Base-by-base conservation (phyloP, 92 coral and sea anemone genomes). In the Zoanthus solanderi region DNA sequence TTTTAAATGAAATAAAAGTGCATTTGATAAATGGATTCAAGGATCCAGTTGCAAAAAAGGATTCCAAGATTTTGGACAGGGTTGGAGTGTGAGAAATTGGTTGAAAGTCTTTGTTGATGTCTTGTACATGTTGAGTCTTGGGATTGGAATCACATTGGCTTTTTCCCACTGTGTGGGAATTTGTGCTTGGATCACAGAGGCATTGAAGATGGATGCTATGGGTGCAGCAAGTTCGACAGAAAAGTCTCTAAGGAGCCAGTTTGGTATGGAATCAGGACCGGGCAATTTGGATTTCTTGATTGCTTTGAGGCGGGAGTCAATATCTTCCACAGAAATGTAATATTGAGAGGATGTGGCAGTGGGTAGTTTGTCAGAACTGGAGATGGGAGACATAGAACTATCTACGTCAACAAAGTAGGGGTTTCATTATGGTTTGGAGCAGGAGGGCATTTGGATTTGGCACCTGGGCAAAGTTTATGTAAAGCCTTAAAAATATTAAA, bases 141-240 rank as follows among this genome's bases (percentile, higher is more conserved):
- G 78, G 16, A 37, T 31, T 4, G 82, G 82, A 17, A 85, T 74
- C 42, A 73, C 82, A 85, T 73, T 32, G n/a, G 88, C 82, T 85
- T 72, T 29, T 42, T 74, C 73, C 88, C 88, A 85, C 80, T 72
- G 81, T 1, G 48, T 48, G 61, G 81, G 82, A 7, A 73, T 76
- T 61, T 76, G 76, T 42, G 84, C 84, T 45, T 76, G 89, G 50
- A 58, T 37, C 57, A 86, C 72, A 73, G 89, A 76, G 34, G 77
- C 76, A 76, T 76, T 86, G 56, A 76, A 86, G 58, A 76, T 86
- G 60, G 82, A 42, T 87, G 85, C 67, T 42, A 65, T 63, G 82
- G 84, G 71, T 58, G 71, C 75, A 11, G 68, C 31, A 9, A 65
- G 47, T 7, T 77, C 76, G 34, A n/a, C 15, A 10, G 83, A 16